phyloP scores from a whole-genome alignment of 1,140 invertebrate species.

The Mactra quadrangularis region DNA sequence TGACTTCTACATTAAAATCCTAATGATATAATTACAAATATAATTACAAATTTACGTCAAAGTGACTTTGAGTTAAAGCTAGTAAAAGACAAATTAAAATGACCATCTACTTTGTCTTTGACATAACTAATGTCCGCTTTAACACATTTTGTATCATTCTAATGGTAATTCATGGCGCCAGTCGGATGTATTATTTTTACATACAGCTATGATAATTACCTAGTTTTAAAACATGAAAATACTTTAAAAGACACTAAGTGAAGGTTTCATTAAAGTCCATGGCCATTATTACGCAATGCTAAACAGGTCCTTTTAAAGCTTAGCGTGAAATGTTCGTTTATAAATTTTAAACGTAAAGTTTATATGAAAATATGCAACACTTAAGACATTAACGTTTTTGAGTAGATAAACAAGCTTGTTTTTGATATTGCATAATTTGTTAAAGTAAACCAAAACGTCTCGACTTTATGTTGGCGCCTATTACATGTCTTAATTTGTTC shows the following conservation, averaged over 20 bases:
- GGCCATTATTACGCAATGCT: too few species aligned
- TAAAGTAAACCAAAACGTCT: too few species aligned
- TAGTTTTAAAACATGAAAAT: too few species aligned
- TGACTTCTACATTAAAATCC: neutral
- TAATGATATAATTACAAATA: conserved; percentile 3
- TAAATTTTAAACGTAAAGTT: too few species aligned
- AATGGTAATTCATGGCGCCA: conserved; percentile 4
- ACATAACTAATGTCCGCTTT: conserved; percentile 11
- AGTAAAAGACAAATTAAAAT: conserved; percentile 20
- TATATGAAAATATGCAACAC: too few species aligned
- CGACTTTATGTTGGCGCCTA: conserved; percentile 19
- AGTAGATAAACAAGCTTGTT: too few species aligned
- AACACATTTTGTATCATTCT: conserved; percentile 8
- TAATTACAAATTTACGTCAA: conserved; percentile 33
- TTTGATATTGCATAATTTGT: too few species aligned
- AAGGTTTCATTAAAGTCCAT: too few species aligned
- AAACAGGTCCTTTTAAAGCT: too few species aligned
- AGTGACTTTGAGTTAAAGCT: neutral
- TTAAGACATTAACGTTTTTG: too few species aligned
- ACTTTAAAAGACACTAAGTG: too few species aligned
- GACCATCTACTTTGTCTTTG: neutral
- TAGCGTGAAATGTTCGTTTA: too few species aligned
- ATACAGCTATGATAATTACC: neutral
- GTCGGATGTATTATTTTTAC: neutral
- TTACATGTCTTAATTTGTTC: conserved; percentile 50